A percentile compares a stretch with the other conserved stretches of the same genome.
Evolutionary conservation across 2,888 invertebrate species (phyloP).

Genomic region (Sialis fuliginosa): DNA sequence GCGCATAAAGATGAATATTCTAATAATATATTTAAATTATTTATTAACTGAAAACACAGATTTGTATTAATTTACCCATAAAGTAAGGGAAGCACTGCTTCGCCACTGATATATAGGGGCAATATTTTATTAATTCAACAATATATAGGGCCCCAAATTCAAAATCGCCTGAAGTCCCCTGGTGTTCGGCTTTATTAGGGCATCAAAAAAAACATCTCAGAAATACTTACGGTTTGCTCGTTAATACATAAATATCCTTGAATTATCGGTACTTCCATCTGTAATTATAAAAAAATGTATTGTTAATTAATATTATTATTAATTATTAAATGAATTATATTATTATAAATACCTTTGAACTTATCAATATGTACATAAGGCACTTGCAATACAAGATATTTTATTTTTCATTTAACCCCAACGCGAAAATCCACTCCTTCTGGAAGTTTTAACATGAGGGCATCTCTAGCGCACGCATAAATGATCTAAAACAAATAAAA

Average conservation of each 20-base stretch:
- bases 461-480: slow-evolving; percentile 91
- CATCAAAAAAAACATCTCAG: no score
- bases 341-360: slow-evolving; percentile 34
- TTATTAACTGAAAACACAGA: no score
- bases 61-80: no score
- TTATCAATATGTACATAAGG: slow-evolving; percentile 55
- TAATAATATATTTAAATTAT: no score
- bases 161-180: no score
- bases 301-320: neutral
- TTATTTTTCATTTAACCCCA: slow-evolving; percentile 63
- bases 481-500: slow-evolving; percentile 42
- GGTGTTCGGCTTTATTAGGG: no score
- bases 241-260: slow-evolving; percentile 71
- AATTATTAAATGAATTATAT: no score
- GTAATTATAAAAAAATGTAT: slow-evolving; percentile 18
- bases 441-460: slow-evolving; percentile 64
- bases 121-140: no score
- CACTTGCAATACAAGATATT: slow-evolving; percentile 85
- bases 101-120: no score
- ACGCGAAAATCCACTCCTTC: slow-evolving; percentile 84
- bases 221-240: slow-evolving; percentile 44
- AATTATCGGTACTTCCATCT: slow-evolving; percentile 67
- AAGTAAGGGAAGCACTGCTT: no score
- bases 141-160: no score
- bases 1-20: no score